These are phyloP conservation scores for Eupithecia insigniata DNA, from an alignment of 2,888 invertebrate genomes.

Conservation along the genomic window DNA sequence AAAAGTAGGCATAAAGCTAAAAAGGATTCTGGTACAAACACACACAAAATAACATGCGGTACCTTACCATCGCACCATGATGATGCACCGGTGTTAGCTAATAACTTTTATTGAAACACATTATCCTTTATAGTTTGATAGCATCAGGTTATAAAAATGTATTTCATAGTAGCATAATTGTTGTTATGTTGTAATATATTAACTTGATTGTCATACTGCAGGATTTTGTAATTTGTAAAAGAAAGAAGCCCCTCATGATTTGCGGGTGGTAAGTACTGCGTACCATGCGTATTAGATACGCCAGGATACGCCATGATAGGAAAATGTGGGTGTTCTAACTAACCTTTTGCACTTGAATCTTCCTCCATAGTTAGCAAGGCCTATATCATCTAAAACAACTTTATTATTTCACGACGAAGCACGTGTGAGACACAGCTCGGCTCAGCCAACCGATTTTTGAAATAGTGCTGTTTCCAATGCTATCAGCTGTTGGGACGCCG, in stretches of 20 bases:
- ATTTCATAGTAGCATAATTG: neutral
- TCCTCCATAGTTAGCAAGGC: conserved; percentile 63
- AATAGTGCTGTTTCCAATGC: conserved; percentile 60
- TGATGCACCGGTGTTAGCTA: neutral
- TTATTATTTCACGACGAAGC: conserved; percentile 50
- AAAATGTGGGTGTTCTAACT: conserved; percentile 32
- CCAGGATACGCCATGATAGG: neutral
- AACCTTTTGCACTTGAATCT: conserved; percentile 68
- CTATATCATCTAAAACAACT: conserved; percentile 44
- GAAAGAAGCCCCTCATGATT: conserved; percentile 5
- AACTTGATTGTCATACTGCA: neutral
- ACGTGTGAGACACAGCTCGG: conserved; percentile 62
- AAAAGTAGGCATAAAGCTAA: neutral
- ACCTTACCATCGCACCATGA: neutral
- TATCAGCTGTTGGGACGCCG: conserved; percentile 79
- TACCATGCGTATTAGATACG: conserved; percentile 24
- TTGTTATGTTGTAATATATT: neutral
- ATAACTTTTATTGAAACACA: neutral
- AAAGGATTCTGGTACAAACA: neutral
- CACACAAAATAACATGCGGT: neutral
- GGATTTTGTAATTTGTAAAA: neutral
- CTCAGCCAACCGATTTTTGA: conserved; percentile 53
- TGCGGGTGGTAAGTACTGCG: conserved; percentile 14
- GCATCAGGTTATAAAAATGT: neutral
- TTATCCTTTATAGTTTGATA: neutral